Evolutionary conservation across 2,797 vertebrate species (phyloP).

Genomic region (Nannoperca australis): DNA sequence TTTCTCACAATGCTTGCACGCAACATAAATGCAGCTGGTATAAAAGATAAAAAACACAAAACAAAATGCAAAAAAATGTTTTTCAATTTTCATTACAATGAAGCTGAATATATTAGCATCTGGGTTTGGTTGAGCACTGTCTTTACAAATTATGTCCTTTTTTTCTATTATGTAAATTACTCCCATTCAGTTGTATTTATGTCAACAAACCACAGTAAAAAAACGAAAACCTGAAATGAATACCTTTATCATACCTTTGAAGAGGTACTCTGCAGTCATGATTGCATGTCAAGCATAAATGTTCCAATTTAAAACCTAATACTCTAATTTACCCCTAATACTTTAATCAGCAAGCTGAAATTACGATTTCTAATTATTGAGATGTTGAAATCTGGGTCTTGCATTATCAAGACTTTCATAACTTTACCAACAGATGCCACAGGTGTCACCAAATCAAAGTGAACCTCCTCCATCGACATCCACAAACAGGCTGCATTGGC

Average conservation of each 20-base stretch:
- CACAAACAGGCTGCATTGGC: no score
- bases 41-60: not conserved
- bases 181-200: not conserved
- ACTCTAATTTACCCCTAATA: no score
- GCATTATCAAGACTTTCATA: not conserved
- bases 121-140: not conserved
- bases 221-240: no score
- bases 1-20: not conserved
- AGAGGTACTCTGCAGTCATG: no score
- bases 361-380: not conserved
- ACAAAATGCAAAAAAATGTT: not conserved
- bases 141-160: not conserved
- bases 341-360: not conserved
- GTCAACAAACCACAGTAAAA: no score
- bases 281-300: no score
- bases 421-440: not conserved
- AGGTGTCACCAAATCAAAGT: not conserved
- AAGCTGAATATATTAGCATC: not conserved
- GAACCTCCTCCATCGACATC: no score
- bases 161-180: not conserved
- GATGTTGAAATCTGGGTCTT: not conserved
- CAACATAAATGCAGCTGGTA: not conserved
- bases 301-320: not conserved
- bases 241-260: no score
- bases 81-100: not conserved